Evolutionary conservation across 2,797 vertebrate genomes (phyloP), one percentile per base, ranked within the genome.

Genomic region (Myotis vivesi): DNA sequence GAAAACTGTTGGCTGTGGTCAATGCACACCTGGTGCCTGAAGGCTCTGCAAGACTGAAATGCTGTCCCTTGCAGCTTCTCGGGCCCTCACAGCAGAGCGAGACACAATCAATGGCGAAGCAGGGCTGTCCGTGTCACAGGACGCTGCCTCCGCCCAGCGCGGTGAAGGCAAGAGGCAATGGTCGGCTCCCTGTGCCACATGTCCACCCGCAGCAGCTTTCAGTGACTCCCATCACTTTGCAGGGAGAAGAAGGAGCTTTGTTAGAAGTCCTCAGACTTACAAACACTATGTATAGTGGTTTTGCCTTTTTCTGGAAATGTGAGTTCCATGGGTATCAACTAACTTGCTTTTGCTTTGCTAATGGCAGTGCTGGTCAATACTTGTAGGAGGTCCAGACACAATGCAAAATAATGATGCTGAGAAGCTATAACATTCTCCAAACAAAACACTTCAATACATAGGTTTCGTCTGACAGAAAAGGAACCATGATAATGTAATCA

Each of bases 161-260:
- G 28, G 64, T 62, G 62, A 97, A 84, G 95, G 88, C 72, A 92
- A 87, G 85, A 91, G 96, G 94, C 25, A 0, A 86, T n/a, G 11
- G 76, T 91, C 72, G 92, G 72, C 79, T 97, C 86, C 97, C 87
- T 91, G 93, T 16, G 19, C 89, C 57, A 30, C 1, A 5, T 94
- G 94, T 46, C 89, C 17, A 87, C 38, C 7, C 57, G 25, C 33
- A 86, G 95, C 22, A 73, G 66, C 87, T 89, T 89, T n/a, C 36
- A 93, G 62, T 66, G 88, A 85, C 69, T 94, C 92, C 59, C 38
- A 49, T 69, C 13, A 36, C 30, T 33, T 71, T 97, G 79, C 97
- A 90, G 77, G 53, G 94, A 92, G 66, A 86, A 82, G 16, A 79
- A n/a, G 16, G 15, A 49, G 33, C 30, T 77, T 90, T 93, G 25